These are phyloP conservation scores for Gasterosteus aculeatus DNA, from an alignment of 2,113 vertebrate species.

Conservation along the genomic window DNA sequence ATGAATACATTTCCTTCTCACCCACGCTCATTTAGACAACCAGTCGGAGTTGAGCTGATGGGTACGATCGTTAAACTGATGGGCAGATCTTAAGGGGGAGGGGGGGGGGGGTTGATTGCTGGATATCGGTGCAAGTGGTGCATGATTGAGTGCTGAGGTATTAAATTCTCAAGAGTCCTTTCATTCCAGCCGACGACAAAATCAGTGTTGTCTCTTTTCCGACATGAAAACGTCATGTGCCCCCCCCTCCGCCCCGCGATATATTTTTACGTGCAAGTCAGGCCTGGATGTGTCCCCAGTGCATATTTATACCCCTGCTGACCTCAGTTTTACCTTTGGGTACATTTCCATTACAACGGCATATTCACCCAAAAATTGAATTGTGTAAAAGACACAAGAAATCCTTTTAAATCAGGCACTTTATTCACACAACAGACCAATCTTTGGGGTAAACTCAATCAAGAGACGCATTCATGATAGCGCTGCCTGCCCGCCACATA, in stretches of 20 bases:
- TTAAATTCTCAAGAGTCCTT: conserved; percentile 65
- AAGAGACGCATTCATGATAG: conserved; percentile 50
- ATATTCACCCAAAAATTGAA: conserved; percentile 49
- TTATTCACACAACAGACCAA: conserved; percentile 30
- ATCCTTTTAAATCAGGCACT: conserved; percentile 39
- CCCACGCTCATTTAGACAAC: conserved; percentile 58
- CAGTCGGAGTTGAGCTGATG: conserved; percentile 63
- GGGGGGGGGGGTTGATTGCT: conserved; percentile 66
- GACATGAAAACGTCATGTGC: conserved; percentile 50
- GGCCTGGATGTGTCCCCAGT: conserved; percentile 38
- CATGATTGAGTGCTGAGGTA: conserved; percentile 68
- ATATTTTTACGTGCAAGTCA: conserved; percentile 30
- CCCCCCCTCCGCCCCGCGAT: not conserved
- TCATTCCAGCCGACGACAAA: conserved; percentile 42
- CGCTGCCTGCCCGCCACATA: conserved; percentile 11
- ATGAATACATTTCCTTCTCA: conserved; percentile 68
- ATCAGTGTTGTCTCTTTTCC: conserved; percentile 41
- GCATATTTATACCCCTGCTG: conserved; percentile 56
- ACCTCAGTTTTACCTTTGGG: conserved; percentile 46
- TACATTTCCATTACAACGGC: conserved; percentile 50
- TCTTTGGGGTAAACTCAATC: conserved; percentile 57
- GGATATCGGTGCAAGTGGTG: conserved; percentile 59
- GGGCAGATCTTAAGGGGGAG: conserved; percentile 57
- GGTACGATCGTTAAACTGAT: conserved; percentile 69
- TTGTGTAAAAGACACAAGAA: conserved; percentile 45